Percentiles rank a stretch among this genome's conserved stretches.
Conservation (phyloP, 2,888 invertebrate genomes). For the Octonoba sinensis region DNA sequence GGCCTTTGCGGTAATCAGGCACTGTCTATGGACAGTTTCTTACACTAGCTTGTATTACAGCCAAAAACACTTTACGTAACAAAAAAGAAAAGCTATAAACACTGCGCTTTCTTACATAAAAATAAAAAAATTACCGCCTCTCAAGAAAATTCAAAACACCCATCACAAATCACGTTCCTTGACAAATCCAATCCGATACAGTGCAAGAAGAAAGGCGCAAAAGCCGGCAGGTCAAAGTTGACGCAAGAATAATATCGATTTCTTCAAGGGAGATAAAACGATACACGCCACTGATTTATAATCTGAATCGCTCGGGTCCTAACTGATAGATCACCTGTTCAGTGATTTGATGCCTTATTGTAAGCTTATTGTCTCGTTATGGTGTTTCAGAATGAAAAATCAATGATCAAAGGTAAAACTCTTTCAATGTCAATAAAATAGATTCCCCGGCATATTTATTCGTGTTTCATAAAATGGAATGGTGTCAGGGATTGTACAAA, state of each 20-base stretch:
- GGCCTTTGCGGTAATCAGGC: too few species aligned
- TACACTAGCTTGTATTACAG: too few species aligned
- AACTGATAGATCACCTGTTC: neutral
- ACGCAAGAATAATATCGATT: constrained; percentile 31
- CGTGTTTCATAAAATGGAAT: too few species aligned
- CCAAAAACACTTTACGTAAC: neutral
- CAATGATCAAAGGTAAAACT: too few species aligned
- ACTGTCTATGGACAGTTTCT: too few species aligned
- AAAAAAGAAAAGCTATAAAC: neutral
- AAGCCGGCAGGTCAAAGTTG: constrained; percentile 20
- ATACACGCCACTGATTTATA: constrained; percentile 5
- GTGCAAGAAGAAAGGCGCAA: constrained; percentile 4
- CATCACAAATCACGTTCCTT: constrained; percentile 28
- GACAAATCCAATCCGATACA: constrained; percentile 34
- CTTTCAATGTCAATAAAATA: too few species aligned
- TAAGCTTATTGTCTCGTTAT: neutral
- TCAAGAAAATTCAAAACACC: constrained; percentile 14
- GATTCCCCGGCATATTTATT: too few species aligned
- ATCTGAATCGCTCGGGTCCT: neutral
- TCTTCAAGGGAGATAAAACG: constrained; percentile 13
- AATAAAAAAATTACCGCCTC: neutral
- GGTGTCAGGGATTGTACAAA: too few species aligned
- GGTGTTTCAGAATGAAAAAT: too few species aligned
- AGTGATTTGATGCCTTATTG: neutral
- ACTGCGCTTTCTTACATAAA: neutral